Base-by-base conservation (phyloP, 2,888 invertebrate genomes). In the Sarcophaga carnaria region DNA sequence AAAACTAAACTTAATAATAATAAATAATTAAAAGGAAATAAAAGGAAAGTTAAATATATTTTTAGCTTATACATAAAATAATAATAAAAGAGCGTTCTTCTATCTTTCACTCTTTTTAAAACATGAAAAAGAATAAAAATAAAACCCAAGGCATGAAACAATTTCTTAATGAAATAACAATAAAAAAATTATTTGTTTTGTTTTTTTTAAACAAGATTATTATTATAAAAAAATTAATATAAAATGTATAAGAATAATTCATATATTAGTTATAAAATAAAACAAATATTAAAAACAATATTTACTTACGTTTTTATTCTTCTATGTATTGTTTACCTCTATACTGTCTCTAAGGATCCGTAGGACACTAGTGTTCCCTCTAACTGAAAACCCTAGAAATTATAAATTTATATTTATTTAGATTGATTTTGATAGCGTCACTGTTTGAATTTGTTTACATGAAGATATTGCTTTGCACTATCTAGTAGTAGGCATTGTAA, bases 191-290 rank as follows among this genome's bases (percentile, higher is more conserved):
- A 79, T 75, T 78, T 87, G 81, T 81, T 81, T 86, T 81, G 49
- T 76, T 75, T 84, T 78, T 79, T 84, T 80, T 62, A 63, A 84
- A 80, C 75, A 80, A 70, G 27, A 75, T 84, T 84, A 69, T 66
- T 66, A 81, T 69, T 80, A 78, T 63, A 63, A 72, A 12, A 54
- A 54, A 54, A 54, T 20, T 72, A 79, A 71, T 64, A 78, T 81
- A 72, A 71, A 83, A 80, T 87, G 80, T 83, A 88, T 80, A 80
- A 82, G 66, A 79, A 75, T 77, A 85, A 54, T 80, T 47, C 82
- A 83, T 70, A 79, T 75, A 71, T 74, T 83, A 87, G 83, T 64
- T 78, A 83, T 80, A 78, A 80, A 87, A 82, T 84, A 81, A 84
- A 83, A 75, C 10, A 37, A 71, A 75, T 49, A 72, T 67, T 54